Base-by-base conservation (phyloP, 35 echinoderm and acorn worm genomes). In the Chiridota heheva region DNA sequence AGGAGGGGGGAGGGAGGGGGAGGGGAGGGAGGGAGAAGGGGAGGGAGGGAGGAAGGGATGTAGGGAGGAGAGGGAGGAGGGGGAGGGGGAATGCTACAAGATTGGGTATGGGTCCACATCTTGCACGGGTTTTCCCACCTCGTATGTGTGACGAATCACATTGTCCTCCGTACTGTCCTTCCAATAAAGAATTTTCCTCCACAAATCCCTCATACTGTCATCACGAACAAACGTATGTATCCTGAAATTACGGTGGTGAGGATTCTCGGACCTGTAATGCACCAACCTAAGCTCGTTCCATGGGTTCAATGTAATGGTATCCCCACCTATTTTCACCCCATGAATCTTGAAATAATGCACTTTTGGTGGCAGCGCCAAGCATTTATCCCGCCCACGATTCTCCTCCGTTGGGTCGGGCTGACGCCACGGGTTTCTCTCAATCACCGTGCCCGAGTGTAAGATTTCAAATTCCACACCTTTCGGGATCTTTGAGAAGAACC, bases 331-430 rank as follows among this genome's bases (percentile, higher is more conserved):
- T 72, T 96, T 96, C 2, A 96, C 78, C 16, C 82, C 87, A 51
- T 96, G 92, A 8, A 96, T 96, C 67, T 96, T 96, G 58, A 76
- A 96, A 70, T 96, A 90, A 66, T 96, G 92, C 1, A 96, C 78
- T 25, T 72, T 77, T 22, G 78, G 57, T 40, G 92, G 92, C 0
- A 83, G 82, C 30, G 82, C 70, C 58, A 96, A 85, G 77, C 92
- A 90, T 53, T 96, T 96, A 59, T 90, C 87, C 2, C 87, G 76
- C 1, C 92, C 92, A 25, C 82, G 67, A 42, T 85, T 90, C 27
- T 90, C 87, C 27, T 69, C 30, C 18, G 87, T 90, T 15, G 92
- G 87, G 43, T 77, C 60, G 10, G 82, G 82, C 5, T 46, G 58
- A 16, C 92, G 57, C 92, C 92, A 96, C 0, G 82, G 82, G 58